Evolutionary conservation across 2,797 vertebrate genomes (phyloP).

Genomic region (Xiphophorus birchmanni): DNA sequence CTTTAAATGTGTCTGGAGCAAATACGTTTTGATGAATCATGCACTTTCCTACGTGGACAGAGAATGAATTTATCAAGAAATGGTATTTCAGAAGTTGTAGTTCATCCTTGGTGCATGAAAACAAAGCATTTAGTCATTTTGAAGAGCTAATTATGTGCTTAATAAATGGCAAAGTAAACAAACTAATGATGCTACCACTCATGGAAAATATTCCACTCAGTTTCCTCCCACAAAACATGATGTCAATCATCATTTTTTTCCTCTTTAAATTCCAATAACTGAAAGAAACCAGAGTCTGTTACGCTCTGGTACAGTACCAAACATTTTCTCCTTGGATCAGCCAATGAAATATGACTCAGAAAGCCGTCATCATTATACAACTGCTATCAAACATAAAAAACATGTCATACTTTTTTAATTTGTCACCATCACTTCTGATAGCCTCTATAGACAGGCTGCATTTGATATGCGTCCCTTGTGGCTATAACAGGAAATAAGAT

Average conservation of each 20-base stretch:
- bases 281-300: neutral
- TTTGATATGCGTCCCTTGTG: neutral
- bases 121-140: constrained; percentile 19
- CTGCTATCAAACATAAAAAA: neutral
- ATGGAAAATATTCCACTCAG: neutral
- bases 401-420: neutral
- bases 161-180: constrained; percentile 35
- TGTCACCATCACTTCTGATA: neutral
- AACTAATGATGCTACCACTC: constrained; percentile 25
- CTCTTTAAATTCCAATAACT: neutral
- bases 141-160: constrained; percentile 36
- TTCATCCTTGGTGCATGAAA: constrained; percentile 28
- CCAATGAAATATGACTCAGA: constrained; percentile 2
- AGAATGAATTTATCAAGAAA: constrained; percentile 37
- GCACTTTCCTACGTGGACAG: constrained; percentile 16
- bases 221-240: neutral
- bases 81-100: constrained; percentile 50
- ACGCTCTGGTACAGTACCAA: neutral
- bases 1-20: constrained; percentile 15
- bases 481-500: neutral
- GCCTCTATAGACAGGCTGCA: neutral
- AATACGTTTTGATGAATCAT: constrained; percentile 32
- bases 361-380: constrained; percentile 1
- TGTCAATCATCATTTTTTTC: neutral
- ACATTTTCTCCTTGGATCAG: neutral